Evolutionary conservation across 2,113 vertebrate genomes (phyloP).

Genomic region (Myotis yumanensis): DNA sequence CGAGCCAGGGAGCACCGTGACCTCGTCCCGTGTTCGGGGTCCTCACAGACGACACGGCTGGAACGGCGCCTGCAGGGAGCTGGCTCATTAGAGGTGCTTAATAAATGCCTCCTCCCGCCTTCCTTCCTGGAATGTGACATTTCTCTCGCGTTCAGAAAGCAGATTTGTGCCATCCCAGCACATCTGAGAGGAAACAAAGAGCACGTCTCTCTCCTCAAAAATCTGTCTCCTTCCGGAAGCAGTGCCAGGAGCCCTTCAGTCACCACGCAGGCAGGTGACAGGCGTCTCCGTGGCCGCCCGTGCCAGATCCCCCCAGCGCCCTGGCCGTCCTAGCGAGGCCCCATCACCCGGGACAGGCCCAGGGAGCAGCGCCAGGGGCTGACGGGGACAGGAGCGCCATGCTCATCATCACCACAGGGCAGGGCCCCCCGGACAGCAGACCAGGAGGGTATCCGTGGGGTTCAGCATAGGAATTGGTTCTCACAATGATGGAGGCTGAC

Average conservation of each 20-base stretch:
- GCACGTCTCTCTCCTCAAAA: not conserved
- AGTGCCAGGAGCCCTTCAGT: not conserved
- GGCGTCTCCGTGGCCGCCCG: accelerated
- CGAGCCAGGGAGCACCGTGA: accelerated
- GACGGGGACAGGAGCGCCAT: not conserved
- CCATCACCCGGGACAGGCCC: accelerated
- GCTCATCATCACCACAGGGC: not conserved
- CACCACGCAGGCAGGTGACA: accelerated
- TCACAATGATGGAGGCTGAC: not conserved
- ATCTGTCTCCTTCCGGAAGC: not conserved
- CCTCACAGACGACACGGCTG: accelerated
- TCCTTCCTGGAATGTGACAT: not conserved
- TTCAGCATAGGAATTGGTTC: too few relatives aligned
- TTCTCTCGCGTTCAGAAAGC: constrained; percentile 4
- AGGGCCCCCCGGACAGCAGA: too few relatives aligned
- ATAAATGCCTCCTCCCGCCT: not conserved
- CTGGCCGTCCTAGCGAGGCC: accelerated
- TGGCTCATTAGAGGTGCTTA: not conserved
- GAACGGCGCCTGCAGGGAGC: not conserved
- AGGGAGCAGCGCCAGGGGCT: not conserved
- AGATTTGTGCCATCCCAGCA: not conserved
- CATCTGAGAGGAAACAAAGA: not conserved
- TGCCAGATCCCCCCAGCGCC: not conserved
- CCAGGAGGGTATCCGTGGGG: accelerated
- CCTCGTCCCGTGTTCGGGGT: not conserved